Base-by-base conservation (phyloP, 2,888 invertebrate species). In the Drosophila flavopinicola region DNA sequence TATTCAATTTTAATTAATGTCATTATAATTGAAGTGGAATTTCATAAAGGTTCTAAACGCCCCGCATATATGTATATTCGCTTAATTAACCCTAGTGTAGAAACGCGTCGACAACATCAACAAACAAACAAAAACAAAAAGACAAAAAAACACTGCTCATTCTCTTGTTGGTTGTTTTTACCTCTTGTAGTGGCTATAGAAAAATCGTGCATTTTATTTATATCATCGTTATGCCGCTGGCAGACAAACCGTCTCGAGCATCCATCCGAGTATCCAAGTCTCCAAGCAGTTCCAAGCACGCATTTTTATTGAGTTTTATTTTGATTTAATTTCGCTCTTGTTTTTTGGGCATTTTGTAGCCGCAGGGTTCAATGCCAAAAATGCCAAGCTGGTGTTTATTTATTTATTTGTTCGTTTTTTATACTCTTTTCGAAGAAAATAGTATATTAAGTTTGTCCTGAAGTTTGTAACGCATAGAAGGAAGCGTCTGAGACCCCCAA, bases 351-450 rank as follows among this genome's bases (percentile, higher is more conserved):
- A 51, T 66, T 64, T 66, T 27, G 32, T 70, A 51, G 77, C 83
- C 87, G 63, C 63, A 74, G 85, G 82, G 87, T 78, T 85, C 88
- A 88, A 86, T 88, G 88, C 84, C 88, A 86, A 88, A 75, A 67
- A 77, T 86, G 76, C 77, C 68, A 70, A 74, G 68, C 69, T 78
- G 68, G 64, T 61, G 59, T 64, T 71, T 75, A 61, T 60, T 57
- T 59, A 17, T 11, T 32, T 45, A 29, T 35, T 24, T 9, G 23
- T 35, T 45, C 38, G 35, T 29, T 32, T 25, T 48, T 58, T 61
- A 33, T 45, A 35, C 41, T 20, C 25, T 41, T 23, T 45, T 37
- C 6, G n/a, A n/a, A n/a, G n/a, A n/a, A n/a, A n/a, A n/a, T n/a
- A n/a, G n/a, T n/a, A n/a, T n/a, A n/a, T n/a, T n/a, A n/a, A n/a